Percentiles rank a stretch among this genome's conserved stretches.
Conservation (phyloP, 2,113 vertebrate species). For the Tachuris rubrigastra region DNA sequence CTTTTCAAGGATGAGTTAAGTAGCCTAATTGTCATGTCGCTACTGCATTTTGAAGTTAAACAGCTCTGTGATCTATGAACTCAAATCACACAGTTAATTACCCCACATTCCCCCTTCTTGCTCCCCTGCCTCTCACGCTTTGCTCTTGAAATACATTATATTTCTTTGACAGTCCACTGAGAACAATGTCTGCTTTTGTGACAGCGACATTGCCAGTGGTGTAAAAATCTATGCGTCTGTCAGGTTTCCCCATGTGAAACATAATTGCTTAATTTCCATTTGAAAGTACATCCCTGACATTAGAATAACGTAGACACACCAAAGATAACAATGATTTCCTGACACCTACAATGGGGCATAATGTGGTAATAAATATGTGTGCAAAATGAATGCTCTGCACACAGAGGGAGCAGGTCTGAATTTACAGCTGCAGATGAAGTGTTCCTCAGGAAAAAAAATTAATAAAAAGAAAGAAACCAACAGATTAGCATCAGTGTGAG, state of each 20-base stretch:
- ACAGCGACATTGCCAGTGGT: slow-evolving; percentile 68
- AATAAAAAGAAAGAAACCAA: slow-evolving; percentile 61
- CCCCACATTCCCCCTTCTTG: slow-evolving; percentile 27
- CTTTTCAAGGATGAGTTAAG: slow-evolving; percentile 57
- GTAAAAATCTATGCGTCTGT: slow-evolving; percentile 75
- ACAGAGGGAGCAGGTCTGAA: slow-evolving; percentile 63
- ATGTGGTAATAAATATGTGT: slow-evolving; percentile 61
- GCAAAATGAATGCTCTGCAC: slow-evolving; percentile 46
- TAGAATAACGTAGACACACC: slow-evolving; percentile 66
- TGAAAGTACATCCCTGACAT: slow-evolving; percentile 78
- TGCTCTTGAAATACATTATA: slow-evolving; percentile 70
- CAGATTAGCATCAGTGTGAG: slow-evolving; percentile 73
- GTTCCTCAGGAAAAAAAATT: slow-evolving; percentile 48
- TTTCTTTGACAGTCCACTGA: slow-evolving; percentile 62
- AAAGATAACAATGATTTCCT: slow-evolving; percentile 71
- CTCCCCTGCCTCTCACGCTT: not conserved
- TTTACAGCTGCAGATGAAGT: slow-evolving; percentile 75
- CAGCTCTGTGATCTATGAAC: slow-evolving; percentile 68
- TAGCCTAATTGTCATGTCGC: slow-evolving; percentile 21
- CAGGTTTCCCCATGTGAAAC: slow-evolving; percentile 71
- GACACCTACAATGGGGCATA: slow-evolving; percentile 70
- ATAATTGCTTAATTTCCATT: slow-evolving; percentile 83
- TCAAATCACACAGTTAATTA: slow-evolving; percentile 71
- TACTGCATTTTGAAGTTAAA: slow-evolving; percentile 66
- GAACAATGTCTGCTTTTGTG: slow-evolving; percentile 73